These are phyloP conservation scores for Gasterosteus aculeatus DNA, from an alignment of 2,113 vertebrate genomes.

Conservation along the genomic window DNA sequence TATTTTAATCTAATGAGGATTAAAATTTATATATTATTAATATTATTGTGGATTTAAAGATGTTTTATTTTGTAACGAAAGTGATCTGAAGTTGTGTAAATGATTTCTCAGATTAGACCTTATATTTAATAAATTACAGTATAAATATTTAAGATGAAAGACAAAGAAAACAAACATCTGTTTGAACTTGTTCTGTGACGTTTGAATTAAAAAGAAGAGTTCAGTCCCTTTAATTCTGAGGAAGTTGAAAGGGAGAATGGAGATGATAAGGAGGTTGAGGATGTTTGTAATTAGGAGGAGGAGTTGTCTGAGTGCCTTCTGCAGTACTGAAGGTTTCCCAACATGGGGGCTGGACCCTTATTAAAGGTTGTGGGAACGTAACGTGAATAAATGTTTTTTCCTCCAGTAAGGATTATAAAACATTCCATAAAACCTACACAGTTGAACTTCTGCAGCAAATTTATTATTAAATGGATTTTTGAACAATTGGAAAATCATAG, in stretches of 20 bases:
- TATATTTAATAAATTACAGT: slow-evolving; percentile 5
- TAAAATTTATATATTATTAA: slow-evolving; percentile 24
- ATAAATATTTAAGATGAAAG: slow-evolving; percentile 29
- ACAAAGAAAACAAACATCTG: neutral
- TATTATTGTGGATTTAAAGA: slow-evolving; percentile 58
- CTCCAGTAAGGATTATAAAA: neutral
- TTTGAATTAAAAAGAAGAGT: neutral
- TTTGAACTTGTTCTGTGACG: neutral
- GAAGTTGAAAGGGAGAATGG: too few relatives aligned
- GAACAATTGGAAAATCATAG: too few relatives aligned
- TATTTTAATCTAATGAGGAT: slow-evolving; percentile 66
- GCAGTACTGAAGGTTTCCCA: neutral
- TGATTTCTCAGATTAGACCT: slow-evolving; percentile 50
- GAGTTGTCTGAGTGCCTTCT: neutral
- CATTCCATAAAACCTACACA: too few relatives aligned
- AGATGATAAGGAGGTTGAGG: too few relatives aligned
- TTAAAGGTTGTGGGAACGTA: neutral
- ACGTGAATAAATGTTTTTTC: neutral
- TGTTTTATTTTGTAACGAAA: slow-evolving; percentile 70
- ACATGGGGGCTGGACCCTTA: neutral
- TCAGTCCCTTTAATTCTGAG: neutral
- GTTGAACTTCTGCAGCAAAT: too few relatives aligned
- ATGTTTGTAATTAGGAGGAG: neutral
- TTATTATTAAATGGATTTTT: too few relatives aligned
- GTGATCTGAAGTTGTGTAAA: slow-evolving; percentile 57